These are phyloP conservation scores for Xanthorhoe spadicearia DNA, from an alignment of 2,888 invertebrate genomes.

Conservation along the genomic window DNA sequence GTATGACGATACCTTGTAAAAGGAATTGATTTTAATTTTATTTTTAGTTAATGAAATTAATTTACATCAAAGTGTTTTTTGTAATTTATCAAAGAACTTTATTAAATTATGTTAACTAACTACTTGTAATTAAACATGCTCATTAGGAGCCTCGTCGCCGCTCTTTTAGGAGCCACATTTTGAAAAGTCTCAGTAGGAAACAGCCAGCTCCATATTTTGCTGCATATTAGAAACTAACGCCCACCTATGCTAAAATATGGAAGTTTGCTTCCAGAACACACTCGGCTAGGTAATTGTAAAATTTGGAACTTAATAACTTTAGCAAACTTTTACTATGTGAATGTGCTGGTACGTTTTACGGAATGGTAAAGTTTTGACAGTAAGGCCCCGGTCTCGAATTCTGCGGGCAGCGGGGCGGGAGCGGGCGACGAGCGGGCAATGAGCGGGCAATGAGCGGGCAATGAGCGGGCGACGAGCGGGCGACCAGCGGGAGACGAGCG, in stretches of 20 bases:
- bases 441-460: no score
- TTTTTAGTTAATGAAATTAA: no score
- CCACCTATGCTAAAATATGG: slow-evolving; percentile 71
- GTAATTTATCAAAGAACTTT: neutral
- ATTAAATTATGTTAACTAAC: neutral
- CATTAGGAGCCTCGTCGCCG: slow-evolving; percentile 1
- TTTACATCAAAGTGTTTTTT: neutral
- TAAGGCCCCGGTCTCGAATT: no score
- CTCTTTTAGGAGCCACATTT: slow-evolving; percentile 50
- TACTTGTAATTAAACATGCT: neutral
- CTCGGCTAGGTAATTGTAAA: slow-evolving; percentile 65
- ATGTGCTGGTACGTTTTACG: slow-evolving; percentile 40
- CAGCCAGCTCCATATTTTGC: slow-evolving; percentile 63
- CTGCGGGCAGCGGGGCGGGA: no score
- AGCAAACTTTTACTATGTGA: slow-evolving; percentile 45
- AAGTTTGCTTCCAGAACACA: slow-evolving; percentile 61
- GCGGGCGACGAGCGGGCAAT: no score
- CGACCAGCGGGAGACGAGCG: no score
- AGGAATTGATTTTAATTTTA: no score
- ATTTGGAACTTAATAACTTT: slow-evolving; percentile 72
- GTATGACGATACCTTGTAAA: no score
- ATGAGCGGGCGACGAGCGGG: no score
- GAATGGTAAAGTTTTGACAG: slow-evolving; percentile 58
- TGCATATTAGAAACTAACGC: slow-evolving; percentile 67
- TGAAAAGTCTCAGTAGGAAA: slow-evolving; percentile 63